Evolutionary conservation across 2,888 invertebrate species (phyloP), one percentile per base, ranked within the genome.

Genomic region (Chloromyia formosa): DNA sequence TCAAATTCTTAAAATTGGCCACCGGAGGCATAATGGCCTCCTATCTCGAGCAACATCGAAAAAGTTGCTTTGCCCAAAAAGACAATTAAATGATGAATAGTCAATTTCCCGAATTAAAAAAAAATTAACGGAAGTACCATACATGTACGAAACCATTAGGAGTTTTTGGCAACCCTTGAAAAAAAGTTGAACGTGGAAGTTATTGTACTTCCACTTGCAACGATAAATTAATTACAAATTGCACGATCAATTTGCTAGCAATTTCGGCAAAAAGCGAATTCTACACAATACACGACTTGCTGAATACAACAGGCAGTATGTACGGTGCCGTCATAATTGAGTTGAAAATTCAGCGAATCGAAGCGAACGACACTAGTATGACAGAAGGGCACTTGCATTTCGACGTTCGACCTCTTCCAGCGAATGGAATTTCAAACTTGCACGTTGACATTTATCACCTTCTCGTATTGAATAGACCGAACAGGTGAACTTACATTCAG

Each of bases 361-460:
- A 49, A 35, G 27, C 7, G 2, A 35, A 35, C 27, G 7, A 2
- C 2, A 35, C 27, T 35, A 49, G 14, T 66, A 49, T 66, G 66
- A 22, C 66, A 49, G 49, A 45, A 66, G 66, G 58, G 40, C 71
- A 56, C 71, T 18, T 35, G 22, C 42, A 58, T 58, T 71, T 71
- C 58, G 58, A 71, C 71, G 27, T 71, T 56, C 71, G 71, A 71
- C 71, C 71, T 71, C 71, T 20, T 71, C 56, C 58, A 71, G 18
- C 58, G 56, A 56, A 58, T 71, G 71, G 71, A 71, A 71, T 71
- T 56, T 56, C 40, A 71, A 71, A 71, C 71, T 71, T 56, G 71
- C 58, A 71, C 58, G 71, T 56, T 71, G 71, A 71, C 71, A 71
- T 71, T 71, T 71, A 71, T 71, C 71, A 71, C 71, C 71, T 58